phyloP scores from a whole-genome alignment of 2,888 invertebrate genomes.

The Euclidia mi region DNA sequence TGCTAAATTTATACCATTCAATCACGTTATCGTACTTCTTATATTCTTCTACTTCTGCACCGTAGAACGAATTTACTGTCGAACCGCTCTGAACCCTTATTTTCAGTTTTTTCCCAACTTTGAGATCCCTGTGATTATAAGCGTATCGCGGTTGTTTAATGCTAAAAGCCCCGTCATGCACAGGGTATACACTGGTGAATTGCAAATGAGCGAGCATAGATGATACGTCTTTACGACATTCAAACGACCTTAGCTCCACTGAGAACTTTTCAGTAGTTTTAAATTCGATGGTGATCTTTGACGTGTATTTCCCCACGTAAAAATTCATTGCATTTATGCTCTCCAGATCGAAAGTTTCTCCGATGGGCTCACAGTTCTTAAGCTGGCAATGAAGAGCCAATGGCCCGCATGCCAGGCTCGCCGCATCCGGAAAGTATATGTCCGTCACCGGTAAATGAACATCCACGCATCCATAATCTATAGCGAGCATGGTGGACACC shows the following conservation, averaged over 20 bases:
- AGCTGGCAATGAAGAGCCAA: constrained; percentile 34
- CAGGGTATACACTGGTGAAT: constrained; percentile 15
- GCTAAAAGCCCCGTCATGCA: neutral
- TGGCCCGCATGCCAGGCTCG: constrained; percentile 7
- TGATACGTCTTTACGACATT: constrained; percentile 29
- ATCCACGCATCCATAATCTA: constrained; percentile 39
- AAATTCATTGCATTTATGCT: constrained; percentile 32
- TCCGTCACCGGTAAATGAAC: constrained; percentile 2
- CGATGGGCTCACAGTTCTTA: constrained; percentile 28
- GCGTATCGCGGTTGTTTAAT: neutral
- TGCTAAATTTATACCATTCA: constrained; percentile 9
- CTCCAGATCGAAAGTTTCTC: constrained; percentile 14
- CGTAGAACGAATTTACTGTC: constrained; percentile 25
- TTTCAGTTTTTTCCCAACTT: constrained; percentile 27
- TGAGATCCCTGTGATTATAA: constrained; percentile 16
- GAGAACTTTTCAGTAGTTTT: constrained; percentile 21
- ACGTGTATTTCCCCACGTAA: constrained; percentile 15
- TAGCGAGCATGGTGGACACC: constrained; percentile 24
- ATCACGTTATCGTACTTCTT: constrained; percentile 1
- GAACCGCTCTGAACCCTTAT: constrained; percentile 30
- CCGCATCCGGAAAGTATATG: constrained; percentile 14
- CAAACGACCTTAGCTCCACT: constrained; percentile 24
- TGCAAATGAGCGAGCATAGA: constrained; percentile 18
- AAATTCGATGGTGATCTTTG: constrained; percentile 16
- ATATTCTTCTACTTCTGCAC: constrained; percentile 32